Evolutionary conservation across 2,888 invertebrate species (phyloP), one percentile per base, ranked within the genome.

Genomic region (Melinaea marsaeus): DNA sequence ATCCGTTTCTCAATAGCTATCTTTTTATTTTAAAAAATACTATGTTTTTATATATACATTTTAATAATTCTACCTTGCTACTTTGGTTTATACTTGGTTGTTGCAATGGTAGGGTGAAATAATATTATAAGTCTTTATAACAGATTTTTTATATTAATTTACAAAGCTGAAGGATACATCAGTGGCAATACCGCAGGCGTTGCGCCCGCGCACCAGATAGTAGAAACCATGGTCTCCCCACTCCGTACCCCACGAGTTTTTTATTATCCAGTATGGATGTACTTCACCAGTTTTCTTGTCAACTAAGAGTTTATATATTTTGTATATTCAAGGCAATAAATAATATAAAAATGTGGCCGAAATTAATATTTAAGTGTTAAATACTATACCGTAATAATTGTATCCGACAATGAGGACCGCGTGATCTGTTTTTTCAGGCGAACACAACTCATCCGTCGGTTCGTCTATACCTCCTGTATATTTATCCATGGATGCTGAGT

Each of bases 221-320:
- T 86, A 86, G 63, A 60, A 86, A 0, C 86, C 86, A 0, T 72
- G 3, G 61, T 84, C 79, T 0, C 85, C 85, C 77, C 79, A 86
- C 0, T 65, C 37, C 0, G 46, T 37, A 0, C 85, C 83, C 85
- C 85, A 85, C 0, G 85, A 86, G 69, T 86, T 86, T 75, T 86
- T 86, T 60, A 86, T 83, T 42, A 85, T 81, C 85, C 85, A 86
- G 55, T 84, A 86, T 0, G 80, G 81, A 0, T 73, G 22, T 2
- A 2, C 2, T 5, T 33, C 54, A 0, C 73, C 73, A 0, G 64
- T 64, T 0, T 69, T 55, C 1, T n/a, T 33, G 11, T 68, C 58
- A 33, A 69, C 81, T 81, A 72, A 56, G 71, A 76, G 54, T 58
- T 13, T 34, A 34, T 48, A 33, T 42, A 9, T 42, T 9, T 22